These are phyloP conservation scores for Zaprionus davidi DNA, from an alignment of 1,140 invertebrate species.

Conservation along the genomic window DNA sequence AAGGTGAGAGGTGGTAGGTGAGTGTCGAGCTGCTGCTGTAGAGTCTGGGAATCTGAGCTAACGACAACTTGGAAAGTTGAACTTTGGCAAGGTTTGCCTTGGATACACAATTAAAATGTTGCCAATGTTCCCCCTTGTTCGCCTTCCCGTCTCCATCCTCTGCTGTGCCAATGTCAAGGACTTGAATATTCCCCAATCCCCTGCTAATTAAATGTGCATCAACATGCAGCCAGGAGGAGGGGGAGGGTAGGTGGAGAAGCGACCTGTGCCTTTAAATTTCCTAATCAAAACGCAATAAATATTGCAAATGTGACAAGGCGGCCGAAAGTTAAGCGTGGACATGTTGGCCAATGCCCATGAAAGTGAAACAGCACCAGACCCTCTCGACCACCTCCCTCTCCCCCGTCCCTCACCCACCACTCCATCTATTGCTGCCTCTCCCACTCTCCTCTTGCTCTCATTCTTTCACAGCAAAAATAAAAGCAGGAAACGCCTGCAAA, in stretches of 20 bases:
- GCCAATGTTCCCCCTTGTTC: not conserved
- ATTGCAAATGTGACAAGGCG: conserved; percentile 74
- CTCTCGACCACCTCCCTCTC: not conserved
- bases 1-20: not conserved
- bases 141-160: not conserved
- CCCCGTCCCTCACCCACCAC: not conserved
- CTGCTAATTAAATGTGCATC: conserved; percentile 44
- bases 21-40: not conserved
- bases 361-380: conserved; percentile 37
- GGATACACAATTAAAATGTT: conserved; percentile 43
- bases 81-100: conserved; percentile 32
- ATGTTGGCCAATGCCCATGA: conserved; percentile 39
- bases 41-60: not conserved
- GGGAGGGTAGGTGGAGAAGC: not conserved
- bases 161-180: conserved; percentile 25
- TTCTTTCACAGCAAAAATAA: not conserved
- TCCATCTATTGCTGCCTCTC: no score
- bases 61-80: conserved; percentile 21
- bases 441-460: not conserved
- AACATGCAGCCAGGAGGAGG: not conserved
- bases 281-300: conserved; percentile 81
- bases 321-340: conserved; percentile 71
- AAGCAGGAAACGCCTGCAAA: conserved; percentile 59
- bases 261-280: conserved; percentile 3
- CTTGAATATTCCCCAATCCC: conserved; percentile 14